These are phyloP conservation scores for Mormoops blainvillei DNA, from an alignment of 2,113 vertebrate genomes.

Conservation along the genomic window DNA sequence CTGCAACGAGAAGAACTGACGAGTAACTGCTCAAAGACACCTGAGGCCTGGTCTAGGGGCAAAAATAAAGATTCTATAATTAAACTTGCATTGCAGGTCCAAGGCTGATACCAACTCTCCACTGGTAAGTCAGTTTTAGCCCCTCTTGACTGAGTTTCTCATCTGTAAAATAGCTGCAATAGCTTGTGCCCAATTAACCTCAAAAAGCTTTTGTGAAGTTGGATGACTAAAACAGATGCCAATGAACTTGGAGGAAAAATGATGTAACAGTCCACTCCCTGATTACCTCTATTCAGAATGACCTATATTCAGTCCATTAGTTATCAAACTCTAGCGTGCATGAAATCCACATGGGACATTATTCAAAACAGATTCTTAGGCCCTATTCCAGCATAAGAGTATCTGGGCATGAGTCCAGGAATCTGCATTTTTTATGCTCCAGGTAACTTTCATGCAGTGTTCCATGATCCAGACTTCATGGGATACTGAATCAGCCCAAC, in stretches of 20 bases:
- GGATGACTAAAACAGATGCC: background rate
- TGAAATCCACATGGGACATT: background rate
- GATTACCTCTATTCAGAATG: background rate
- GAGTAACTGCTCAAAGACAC: background rate
- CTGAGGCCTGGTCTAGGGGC: background rate
- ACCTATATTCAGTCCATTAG: background rate
- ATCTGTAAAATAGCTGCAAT: background rate
- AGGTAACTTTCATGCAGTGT: background rate
- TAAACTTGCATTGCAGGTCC: background rate
- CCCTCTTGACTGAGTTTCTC: conserved; percentile 5
- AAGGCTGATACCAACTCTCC: background rate
- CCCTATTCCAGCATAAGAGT: background rate
- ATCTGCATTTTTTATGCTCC: background rate
- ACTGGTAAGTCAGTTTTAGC: background rate
- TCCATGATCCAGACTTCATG: background rate
- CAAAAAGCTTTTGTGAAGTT: background rate
- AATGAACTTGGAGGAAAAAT: background rate
- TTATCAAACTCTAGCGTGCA: background rate
- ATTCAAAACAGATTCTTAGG: background rate
- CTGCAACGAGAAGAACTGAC: background rate
- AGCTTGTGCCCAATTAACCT: background rate
- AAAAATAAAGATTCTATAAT: background rate
- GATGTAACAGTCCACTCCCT: background rate
- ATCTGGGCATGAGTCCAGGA: background rate
- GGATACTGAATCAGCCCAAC: background rate